These are phyloP conservation scores for Pterophyllum scalare DNA, from an alignment of 2,113 vertebrate genomes.

Conservation along the genomic window DNA sequence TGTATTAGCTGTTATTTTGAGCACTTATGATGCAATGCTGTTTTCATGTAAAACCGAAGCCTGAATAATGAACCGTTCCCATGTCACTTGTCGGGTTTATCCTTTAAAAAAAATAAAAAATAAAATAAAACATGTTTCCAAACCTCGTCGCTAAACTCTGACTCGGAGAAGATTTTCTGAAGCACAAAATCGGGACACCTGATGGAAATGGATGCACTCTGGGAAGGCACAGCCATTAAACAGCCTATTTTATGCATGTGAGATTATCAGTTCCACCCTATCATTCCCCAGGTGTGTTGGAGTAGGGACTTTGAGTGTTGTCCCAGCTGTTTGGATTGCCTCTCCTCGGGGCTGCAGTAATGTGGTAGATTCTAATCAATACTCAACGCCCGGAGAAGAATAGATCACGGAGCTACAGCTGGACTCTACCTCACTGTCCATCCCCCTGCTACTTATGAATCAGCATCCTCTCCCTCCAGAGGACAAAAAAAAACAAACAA, in stretches of 20 bases:
- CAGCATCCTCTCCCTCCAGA: conserved; percentile 72
- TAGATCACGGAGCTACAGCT: conserved; percentile 63
- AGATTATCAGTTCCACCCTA: conserved; percentile 3
- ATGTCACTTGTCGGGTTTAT: background rate
- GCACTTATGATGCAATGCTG: background rate
- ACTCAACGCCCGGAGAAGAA: conserved; percentile 63
- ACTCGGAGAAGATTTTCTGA: background rate
- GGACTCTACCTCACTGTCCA: conserved; percentile 59
- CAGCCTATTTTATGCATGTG: conserved; percentile 16
- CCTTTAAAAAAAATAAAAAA: background rate
- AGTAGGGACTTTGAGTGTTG: conserved; percentile 54
- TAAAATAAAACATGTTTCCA: no score
- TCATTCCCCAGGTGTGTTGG: conserved; percentile 47
- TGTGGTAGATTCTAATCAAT: conserved; percentile 73
- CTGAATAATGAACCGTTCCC: background rate
- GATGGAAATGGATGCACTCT: conserved; percentile 6
- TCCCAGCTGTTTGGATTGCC: conserved; percentile 68
- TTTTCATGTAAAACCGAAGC: background rate
- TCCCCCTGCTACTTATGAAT: conserved; percentile 72
- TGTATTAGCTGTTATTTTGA: conserved; percentile 11
- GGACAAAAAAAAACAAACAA: background rate
- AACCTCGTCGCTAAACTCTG: background rate
- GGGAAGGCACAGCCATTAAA: background rate
- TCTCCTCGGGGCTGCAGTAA: conserved; percentile 69
- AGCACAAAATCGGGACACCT: conserved; percentile 11